Conservation (phyloP, 2,888 invertebrate genomes). For the Troglohyphantes excavatus region DNA sequence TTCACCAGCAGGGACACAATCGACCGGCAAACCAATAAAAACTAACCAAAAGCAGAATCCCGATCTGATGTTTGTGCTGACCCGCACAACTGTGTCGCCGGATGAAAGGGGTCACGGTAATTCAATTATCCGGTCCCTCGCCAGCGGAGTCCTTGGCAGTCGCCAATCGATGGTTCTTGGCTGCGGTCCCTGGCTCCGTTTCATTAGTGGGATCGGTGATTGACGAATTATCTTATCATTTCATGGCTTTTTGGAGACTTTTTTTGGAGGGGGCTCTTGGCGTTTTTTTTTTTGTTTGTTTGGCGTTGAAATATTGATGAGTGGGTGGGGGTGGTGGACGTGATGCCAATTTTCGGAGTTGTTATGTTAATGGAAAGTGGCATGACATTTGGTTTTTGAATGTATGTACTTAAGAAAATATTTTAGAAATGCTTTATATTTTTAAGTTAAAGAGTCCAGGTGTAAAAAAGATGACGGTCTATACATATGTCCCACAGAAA, state of each 20-base stretch:
- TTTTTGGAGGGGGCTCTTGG: neutral
- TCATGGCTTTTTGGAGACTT: neutral
- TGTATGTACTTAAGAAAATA: no score
- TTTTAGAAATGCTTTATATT: no score
- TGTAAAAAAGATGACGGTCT: no score
- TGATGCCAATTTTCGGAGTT: no score
- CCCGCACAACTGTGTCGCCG: constrained; percentile 19
- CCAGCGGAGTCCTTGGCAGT: constrained; percentile 4
- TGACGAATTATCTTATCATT: constrained; percentile 68
- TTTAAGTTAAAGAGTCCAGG: no score
- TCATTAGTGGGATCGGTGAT: constrained; percentile 67
- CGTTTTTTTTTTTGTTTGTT: constrained; percentile 19
- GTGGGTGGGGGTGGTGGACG: no score
- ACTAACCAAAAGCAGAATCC: neutral
- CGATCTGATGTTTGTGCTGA: constrained; percentile 46
- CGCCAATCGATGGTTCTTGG: constrained; percentile 41
- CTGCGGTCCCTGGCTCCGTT: constrained; percentile 31
- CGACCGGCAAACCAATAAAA: neutral
- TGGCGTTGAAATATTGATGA: neutral
- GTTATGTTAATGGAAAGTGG: no score
- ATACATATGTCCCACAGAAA: no score
- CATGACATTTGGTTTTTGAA: no score
- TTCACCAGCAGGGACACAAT: neutral
- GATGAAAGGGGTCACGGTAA: constrained; percentile 48
- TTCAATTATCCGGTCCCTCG: constrained; percentile 61